Evolutionary conservation across 2,113 vertebrate genomes (phyloP), one percentile per base, ranked within the genome.

Genomic region (Erythrocercus mccallii): DNA sequence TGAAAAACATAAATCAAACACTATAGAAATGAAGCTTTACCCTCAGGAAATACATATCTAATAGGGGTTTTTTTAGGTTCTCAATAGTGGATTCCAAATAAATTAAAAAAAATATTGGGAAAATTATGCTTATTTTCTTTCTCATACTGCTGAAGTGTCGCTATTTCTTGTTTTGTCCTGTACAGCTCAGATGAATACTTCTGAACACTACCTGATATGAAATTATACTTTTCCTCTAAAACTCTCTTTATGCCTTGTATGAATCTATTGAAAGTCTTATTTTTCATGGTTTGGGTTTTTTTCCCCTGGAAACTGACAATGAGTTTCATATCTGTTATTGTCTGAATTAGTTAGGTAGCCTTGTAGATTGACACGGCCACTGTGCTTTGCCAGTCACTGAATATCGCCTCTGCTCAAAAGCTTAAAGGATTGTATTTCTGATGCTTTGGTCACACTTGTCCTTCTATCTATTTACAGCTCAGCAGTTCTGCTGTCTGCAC

Each of bases 381-480:
- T 64, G 62, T 44, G 74, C 73, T 93, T 92, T 93, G 48, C 35
- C 57, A 71, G 48, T 60, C 58, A 61, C 15, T 33, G 35, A 42
- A 42, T 28, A 51, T 60, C 30, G 47, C 65, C 70, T 76, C 51
- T 71, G 44, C 44, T 86, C 71, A 86, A 88, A 94, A 57, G 30
- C 48, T 86, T 54, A 76, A 79, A 90, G 28, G 37, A 54, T 12
- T 76, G 24, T 57, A 44, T 16, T 78, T 81, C 51, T 6, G 6
- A 79, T 71, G 57, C 35, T 76, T 82, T 69, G 57, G 62, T 90
- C 79, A 76, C 66, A 65, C 62, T 76, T 86, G 62, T 82, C 66
- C 71, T 94, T 88, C 91, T 76, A 60, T 61, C 74, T 90, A 80
- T 96, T 96, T 95, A 72, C 88, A 93, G 57, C 88, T 85, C 88